phyloP scores from a whole-genome alignment of 1,140 invertebrate genomes.

The Caenorhabditis briggsae region DNA sequence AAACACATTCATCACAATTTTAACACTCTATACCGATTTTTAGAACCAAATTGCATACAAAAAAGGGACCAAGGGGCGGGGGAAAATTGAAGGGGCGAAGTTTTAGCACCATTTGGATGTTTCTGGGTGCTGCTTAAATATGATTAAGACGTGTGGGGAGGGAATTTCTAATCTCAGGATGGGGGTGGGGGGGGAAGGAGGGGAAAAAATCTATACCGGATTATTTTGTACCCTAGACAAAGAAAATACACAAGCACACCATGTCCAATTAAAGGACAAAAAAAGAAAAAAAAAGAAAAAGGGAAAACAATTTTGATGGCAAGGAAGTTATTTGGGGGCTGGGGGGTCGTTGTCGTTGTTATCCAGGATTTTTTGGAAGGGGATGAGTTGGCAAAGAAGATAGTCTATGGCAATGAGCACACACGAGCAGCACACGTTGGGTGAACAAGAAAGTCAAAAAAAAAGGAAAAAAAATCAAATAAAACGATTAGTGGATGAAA shows the following conservation, averaged over 20 bases:
- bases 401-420: constrained; percentile 31
- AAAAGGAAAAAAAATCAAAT: constrained; percentile 3
- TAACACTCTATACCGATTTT: constrained; percentile 26
- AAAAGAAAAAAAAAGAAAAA: too few species aligned
- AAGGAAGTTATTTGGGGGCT: neutral
- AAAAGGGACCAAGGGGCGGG: neutral
- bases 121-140: neutral
- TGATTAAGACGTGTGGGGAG: neutral
- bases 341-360: neutral
- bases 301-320: constrained; percentile 12
- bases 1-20: constrained; percentile 35
- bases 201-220: constrained; percentile 32
- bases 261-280: too few species aligned
- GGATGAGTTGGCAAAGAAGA: neutral
- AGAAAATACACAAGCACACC: constrained; percentile 16
- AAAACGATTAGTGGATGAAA: constrained; percentile 12
- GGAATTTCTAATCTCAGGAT: constrained; percentile 1
- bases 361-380: neutral
- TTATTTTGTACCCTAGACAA: constrained; percentile 42
- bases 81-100: constrained; percentile 19
- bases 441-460: neutral
- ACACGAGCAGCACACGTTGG: constrained; percentile 20
- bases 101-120: constrained; percentile 21
- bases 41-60: constrained; percentile 7
- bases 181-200: neutral